These are phyloP conservation scores for Apodemia zela DNA, from an alignment of 2,888 invertebrate genomes.

Conservation along the genomic window DNA sequence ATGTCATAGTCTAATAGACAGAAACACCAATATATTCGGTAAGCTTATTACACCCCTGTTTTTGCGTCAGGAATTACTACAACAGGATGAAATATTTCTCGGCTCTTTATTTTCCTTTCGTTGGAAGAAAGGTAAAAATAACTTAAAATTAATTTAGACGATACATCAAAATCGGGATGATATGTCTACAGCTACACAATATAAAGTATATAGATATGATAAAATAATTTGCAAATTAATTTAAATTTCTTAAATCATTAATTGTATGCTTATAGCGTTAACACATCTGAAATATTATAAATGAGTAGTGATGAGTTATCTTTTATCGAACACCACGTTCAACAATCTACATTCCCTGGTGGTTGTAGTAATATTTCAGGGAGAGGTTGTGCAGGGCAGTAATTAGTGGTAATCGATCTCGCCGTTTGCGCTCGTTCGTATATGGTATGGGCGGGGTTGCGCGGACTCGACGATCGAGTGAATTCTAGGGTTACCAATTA, in stretches of 20 bases:
- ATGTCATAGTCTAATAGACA: too few species aligned
- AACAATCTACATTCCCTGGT: constrained; percentile 28
- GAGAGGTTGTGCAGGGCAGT: constrained; percentile 53
- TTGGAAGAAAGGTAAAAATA: too few species aligned
- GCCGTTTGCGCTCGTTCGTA: constrained; percentile 62
- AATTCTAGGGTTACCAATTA: too few species aligned
- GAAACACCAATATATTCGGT: too few species aligned
- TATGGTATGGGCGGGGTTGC: constrained; percentile 59
- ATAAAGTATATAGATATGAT: background rate
- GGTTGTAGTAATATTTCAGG: constrained; percentile 47
- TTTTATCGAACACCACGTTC: constrained; percentile 31
- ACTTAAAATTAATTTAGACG: too few species aligned
- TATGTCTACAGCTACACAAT: too few species aligned
- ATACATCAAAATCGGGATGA: too few species aligned
- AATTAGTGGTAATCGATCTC: constrained; percentile 78
- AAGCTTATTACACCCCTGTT: too few species aligned
- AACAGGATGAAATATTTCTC: too few species aligned
- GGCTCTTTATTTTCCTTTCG: too few species aligned
- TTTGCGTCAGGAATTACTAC: too few species aligned
- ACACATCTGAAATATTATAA: constrained; percentile 6
- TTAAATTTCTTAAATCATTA: background rate
- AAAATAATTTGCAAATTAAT: background rate
- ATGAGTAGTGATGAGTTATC: constrained; percentile 35
- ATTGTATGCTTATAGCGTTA: background rate
- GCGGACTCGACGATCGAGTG: background rate